phyloP scores from a whole-genome alignment of 2,113 vertebrate species.

The Mirounga angustirostris region DNA sequence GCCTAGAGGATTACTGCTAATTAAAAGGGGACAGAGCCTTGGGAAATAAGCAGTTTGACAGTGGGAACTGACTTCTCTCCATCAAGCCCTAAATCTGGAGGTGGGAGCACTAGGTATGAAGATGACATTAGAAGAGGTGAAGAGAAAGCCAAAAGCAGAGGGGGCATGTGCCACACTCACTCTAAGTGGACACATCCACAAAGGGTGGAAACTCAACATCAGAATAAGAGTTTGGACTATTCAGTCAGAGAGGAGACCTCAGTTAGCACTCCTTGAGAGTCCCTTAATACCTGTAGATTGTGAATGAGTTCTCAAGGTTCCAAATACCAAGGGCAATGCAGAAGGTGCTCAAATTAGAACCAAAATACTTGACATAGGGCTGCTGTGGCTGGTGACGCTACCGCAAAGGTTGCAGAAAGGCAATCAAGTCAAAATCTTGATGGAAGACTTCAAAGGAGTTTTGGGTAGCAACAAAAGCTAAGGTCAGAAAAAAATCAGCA shows the following conservation, averaged over 20 bases:
- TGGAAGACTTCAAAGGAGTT: background rate
- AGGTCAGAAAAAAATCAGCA: background rate
- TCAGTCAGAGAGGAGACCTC: background rate
- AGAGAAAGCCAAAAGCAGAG: background rate
- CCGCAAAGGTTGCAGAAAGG: background rate
- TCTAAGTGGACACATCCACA: background rate
- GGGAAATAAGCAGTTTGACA: background rate
- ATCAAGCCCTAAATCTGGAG: background rate
- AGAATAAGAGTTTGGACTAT: background rate
- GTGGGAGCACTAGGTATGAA: background rate
- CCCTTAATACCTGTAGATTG: background rate
- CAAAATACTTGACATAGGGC: background rate
- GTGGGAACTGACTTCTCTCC: background rate
- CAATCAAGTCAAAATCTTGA: background rate
- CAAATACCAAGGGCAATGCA: background rate
- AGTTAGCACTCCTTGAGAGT: background rate
- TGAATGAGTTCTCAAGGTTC: conserved; percentile 3
- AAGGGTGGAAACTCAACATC: background rate
- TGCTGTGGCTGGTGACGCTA: background rate
- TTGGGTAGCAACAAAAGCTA: background rate
- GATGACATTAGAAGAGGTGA: background rate
- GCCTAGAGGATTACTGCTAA: background rate
- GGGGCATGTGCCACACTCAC: background rate
- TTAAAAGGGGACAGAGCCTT: background rate
- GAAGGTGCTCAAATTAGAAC: background rate